A percentile compares a stretch with the other conserved stretches of the same genome.
These are phyloP conservation scores for Leucoraja ocellata DNA, from an alignment of 2,797 vertebrate species.

Conservation along the genomic window DNA sequence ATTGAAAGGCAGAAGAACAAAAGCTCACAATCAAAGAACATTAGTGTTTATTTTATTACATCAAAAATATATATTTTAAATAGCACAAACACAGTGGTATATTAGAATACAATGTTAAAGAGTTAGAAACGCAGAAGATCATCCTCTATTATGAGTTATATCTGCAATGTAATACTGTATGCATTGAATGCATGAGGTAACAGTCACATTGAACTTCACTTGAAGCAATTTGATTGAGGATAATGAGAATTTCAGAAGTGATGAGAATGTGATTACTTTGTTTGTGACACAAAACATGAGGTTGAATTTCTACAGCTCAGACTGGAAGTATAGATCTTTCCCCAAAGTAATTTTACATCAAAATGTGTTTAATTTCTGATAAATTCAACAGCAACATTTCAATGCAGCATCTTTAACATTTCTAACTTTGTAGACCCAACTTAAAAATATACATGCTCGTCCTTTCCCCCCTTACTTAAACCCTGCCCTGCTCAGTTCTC, in stretches of 20 bases:
- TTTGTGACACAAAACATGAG: no score
- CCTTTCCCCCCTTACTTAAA: neutral
- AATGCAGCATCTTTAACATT: neutral
- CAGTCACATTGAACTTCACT: no score
- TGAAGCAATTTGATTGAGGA: no score
- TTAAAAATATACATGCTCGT: slow-evolving; percentile 4
- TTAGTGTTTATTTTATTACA: slow-evolving; percentile 36
- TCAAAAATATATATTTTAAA: slow-evolving; percentile 36
- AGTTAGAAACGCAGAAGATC: neutral
- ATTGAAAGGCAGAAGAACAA: neutral
- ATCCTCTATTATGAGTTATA: no score
- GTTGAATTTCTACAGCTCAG: no score
- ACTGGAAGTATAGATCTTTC: neutral
- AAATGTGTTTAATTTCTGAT: neutral
- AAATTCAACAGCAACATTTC: neutral
- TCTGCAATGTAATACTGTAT: no score
- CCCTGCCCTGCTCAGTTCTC: no score
- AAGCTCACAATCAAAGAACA: neutral
- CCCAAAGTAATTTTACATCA: slow-evolving; percentile 4
- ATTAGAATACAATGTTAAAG: neutral
- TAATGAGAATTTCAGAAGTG: no score
- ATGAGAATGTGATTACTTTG: no score
- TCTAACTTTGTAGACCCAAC: neutral
- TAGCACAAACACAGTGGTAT: slow-evolving; percentile 20
- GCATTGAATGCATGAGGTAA: no score